phyloP scores from a whole-genome alignment of 1,140 invertebrate species.

The Orius laevigatus region DNA sequence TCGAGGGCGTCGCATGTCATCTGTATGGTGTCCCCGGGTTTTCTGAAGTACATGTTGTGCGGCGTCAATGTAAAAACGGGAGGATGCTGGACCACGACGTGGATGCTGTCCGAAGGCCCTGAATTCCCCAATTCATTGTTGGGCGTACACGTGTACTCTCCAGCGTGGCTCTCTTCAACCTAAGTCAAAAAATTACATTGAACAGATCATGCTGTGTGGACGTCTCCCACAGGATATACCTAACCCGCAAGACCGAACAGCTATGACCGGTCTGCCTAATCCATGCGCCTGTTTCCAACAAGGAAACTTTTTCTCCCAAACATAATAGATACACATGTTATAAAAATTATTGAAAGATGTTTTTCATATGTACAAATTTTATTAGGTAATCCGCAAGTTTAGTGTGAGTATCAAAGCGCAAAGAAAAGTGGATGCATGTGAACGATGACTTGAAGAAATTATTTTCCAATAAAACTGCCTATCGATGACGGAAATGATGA shows the following conservation, averaged over 20 bases:
- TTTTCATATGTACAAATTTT: neutral
- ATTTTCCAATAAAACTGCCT: too few relatives aligned
- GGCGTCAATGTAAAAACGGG: conserved; percentile 60
- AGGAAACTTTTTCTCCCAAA: neutral
- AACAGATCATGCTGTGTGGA: neutral
- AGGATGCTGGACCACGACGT: conserved; percentile 75
- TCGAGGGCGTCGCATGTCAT: conserved; percentile 69
- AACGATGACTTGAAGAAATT: too few relatives aligned
- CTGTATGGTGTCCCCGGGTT: conserved; percentile 60
- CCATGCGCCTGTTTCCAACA: too few relatives aligned
- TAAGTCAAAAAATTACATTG: conserved; percentile 17
- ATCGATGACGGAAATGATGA: too few relatives aligned
- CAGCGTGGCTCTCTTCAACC: conserved; percentile 60
- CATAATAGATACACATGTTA: too few relatives aligned
- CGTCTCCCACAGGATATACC: too few relatives aligned
- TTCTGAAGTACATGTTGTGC: conserved; percentile 62
- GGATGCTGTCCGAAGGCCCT: conserved; percentile 66
- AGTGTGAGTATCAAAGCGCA: neutral
- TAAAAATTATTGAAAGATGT: too few relatives aligned
- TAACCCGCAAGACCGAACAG: too few relatives aligned
- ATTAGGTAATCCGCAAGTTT: neutral
- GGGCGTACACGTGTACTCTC: conserved; percentile 78
- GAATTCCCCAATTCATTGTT: conserved; percentile 76
- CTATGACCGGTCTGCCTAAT: too few relatives aligned
- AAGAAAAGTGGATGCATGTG: too few relatives aligned